A percentile compares a stretch with the other conserved stretches of the same genome.
These are phyloP conservation scores for Drosophila phalerata DNA, from an alignment of 2,888 invertebrate genomes.

Conservation along the genomic window DNA sequence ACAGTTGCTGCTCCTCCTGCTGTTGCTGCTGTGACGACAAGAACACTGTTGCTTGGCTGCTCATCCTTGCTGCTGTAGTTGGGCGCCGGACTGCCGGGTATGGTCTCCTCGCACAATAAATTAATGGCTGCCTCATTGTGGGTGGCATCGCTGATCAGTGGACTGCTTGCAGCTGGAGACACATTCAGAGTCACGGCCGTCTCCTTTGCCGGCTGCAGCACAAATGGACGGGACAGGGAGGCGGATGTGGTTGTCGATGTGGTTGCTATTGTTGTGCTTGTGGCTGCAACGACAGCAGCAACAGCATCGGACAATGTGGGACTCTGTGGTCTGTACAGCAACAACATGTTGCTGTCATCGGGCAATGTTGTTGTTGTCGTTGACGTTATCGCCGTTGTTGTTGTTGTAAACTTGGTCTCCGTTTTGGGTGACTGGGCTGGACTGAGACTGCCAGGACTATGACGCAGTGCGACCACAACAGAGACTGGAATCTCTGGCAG, in stretches of 20 bases:
- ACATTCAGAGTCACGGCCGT: conserved; percentile 20
- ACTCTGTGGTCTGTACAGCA: conserved; percentile 11
- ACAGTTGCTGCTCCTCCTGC: background rate
- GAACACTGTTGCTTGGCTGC: conserved; percentile 9
- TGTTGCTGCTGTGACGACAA: conserved; percentile 3
- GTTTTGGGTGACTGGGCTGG: conserved; percentile 41
- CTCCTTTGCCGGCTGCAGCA: conserved; percentile 50
- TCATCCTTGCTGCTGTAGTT: conserved; percentile 83
- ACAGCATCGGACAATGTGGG: conserved; percentile 5
- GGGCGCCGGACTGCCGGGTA: conserved; percentile 95
- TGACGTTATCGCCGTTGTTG: background rate
- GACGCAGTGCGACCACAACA: conserved; percentile 73
- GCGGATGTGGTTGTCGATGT: conserved; percentile 2
- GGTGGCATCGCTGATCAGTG: conserved; percentile 68
- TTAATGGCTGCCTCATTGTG: conserved; percentile 88
- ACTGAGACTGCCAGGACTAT: conserved; percentile 36
- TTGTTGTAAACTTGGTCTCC: background rate
- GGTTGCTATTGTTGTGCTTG: background rate
- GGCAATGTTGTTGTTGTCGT: background rate
- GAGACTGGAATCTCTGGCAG: conserved; percentile 82
- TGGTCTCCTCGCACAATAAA: conserved; percentile 94
- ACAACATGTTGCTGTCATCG: conserved; percentile 22
- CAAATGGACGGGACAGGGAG: conserved; percentile 45
- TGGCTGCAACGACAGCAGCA: background rate
- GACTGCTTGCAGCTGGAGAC: conserved; percentile 56